Evolutionary conservation across 1,140 invertebrate species (phyloP), one percentile per base, ranked within the genome.

Genomic region (Hycleus cichorii): DNA sequence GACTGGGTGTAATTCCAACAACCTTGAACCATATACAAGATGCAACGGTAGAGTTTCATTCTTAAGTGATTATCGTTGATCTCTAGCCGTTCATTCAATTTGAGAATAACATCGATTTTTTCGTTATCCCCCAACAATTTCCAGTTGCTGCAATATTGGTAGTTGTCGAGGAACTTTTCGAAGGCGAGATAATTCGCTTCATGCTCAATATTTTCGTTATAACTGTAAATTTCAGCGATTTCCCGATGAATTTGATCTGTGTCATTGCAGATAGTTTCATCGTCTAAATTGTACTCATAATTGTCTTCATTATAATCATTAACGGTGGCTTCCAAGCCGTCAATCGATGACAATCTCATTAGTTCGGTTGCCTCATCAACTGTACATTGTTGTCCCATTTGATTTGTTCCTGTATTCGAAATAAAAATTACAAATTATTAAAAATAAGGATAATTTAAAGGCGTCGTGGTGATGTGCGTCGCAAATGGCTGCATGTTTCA

Each of bases 381-480:
- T 18, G 18, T 18, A 18, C 18, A 18, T 18, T 18, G 18, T 18
- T 18, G 18, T 2, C 18, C 18, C 18, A 18, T 18, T 18, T 2
- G 18, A 18, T 18, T 3, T 5, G 32, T 32, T 32, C 32, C 32
- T 32, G 32, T 32, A 32, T 32, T 18, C 18, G 18, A 18, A 18
- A 18, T 18, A 18, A 18, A 18, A 18, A 18, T 18, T 18, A 18
- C 18, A 18, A 18, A 32, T 32, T 5, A 32, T 32, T 32, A 42
- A 25, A 38, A 49, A 18, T 48, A 42, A 12, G n/a, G 39, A 45
- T 51, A 54, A 32, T 47, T 46, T 43, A 59, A 27, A 48, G 49
- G 43, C 50, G 52, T 44, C 40, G 39, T 38, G 42, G 24, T 27
- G 58, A 46, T n/a, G 40, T 39, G 32, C 50, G 39, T 27, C 47